Evolutionary conservation across 2,797 vertebrate species (phyloP), one percentile per base, ranked within the genome.

Genomic region (Schizothorax lantsangensis): DNA sequence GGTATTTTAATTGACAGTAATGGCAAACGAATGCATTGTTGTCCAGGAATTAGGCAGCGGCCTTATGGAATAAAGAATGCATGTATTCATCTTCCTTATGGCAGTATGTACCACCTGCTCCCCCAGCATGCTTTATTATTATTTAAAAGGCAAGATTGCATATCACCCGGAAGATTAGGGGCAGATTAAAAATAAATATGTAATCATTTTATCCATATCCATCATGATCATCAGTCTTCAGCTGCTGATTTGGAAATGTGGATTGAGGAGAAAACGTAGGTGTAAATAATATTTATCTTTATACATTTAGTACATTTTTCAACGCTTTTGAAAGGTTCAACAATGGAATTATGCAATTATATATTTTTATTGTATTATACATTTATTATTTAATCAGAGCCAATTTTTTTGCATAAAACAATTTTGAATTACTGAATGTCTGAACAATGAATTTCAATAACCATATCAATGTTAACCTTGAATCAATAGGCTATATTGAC

Each of bases 71-170:
- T 36, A 19, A 40, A 40, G 47, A 57, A 72, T 19, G 66, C 49
- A 72, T 71, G 47, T 21, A 40, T 71, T 68, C 21, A 71, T 83
- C 54, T 79, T 82, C 64, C 86, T 79, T 71, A 59, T 59, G 81
- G 52, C 81, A 19, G 17, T 15, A 11, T 74, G 77, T 66, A 45
- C 82, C 77, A 81, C 83, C 86, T 84, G 86, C 68, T 79, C 30
- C 36, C 14, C 33, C 33, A 62, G 36, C 54, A 74, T 80, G 81
- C 38, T 79, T 79, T 79, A 62, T 84, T 79, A 64, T 87, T 80
- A 81, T 74, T 87, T 84, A 64, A 80, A 69, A 52, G 14, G 73
- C 40, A 49, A 33, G 43, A 30, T 66, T 1, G 0, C 62, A 73
- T 74, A 47, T 45, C n/a, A 33, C 57, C n/a, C 45, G 14, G 30